Base-by-base conservation (phyloP, 2,888 invertebrate species). In the Drosophila ezoana region DNA sequence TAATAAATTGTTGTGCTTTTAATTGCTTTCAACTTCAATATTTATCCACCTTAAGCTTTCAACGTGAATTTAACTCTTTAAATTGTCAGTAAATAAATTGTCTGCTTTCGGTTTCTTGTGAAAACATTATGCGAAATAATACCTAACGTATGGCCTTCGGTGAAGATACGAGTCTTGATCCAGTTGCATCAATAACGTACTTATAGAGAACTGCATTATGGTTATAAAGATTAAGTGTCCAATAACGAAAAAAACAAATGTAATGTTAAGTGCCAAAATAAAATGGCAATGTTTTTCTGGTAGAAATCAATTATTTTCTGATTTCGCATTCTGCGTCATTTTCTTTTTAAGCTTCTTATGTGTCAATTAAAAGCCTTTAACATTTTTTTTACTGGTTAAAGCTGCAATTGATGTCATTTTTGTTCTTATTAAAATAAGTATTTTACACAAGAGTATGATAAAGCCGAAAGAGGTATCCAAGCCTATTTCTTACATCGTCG, bases 1-100 rank as follows among this genome's bases (percentile, higher is more conserved):
- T 58, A 47, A 71, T 79, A 66, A 58, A 73, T 66, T 71, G 48
- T 20, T 54, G 43, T 52, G 63, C 47, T 66, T 68, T 82, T 66
- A 76, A 69, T 62, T 64, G 57, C 33, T 52, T 79, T 58, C 71
- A 58, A 68, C 80, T 80, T 11, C 70, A 80, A 70, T 73, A 71
- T 68, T 73, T 68, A 68, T 41, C 33, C 33, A 18, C 52, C 56
- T 67, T 16, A 38, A 56, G 37, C 33, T 43, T 48, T 18, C 57
- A 20, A 56, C 40, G 40, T 16, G 53, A 60, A 56, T 69, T 60
- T 32, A 53, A 37, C 41, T 60, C 64, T 56, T 47, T 20, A 35
- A 59, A 23, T 53, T 44, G 44, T 40, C 49, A 43, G 47, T 48
- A 8, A 8, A 28, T 2, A 28, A 6, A 23, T 23, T 23, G 23